Evolutionary conservation across 2,797 vertebrate species (phyloP).

Genomic region (Rallus crepitans): DNA sequence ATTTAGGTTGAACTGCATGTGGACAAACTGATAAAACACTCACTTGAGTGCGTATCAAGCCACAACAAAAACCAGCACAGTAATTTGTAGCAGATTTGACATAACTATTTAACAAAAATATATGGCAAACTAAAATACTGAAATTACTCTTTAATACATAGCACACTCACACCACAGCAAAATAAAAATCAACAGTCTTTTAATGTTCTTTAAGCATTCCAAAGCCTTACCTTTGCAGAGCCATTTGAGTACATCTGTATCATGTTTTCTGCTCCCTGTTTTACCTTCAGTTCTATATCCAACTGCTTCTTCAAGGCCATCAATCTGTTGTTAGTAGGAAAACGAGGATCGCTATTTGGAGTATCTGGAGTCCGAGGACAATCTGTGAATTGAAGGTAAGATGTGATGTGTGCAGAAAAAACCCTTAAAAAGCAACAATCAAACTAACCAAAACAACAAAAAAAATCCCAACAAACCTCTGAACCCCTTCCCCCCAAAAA

Average conservation of each 20-base stretch:
- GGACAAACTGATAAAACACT: conserved; percentile 8
- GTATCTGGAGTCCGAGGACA: conserved; percentile 94
- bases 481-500: accelerated
- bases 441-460: not conserved
- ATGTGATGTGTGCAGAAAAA: not conserved
- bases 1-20: conserved; percentile 24
- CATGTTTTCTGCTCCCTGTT: conserved; percentile 98
- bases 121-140: not conserved
- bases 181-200: not conserved
- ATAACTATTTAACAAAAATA: not conserved
- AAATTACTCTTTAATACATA: not conserved
- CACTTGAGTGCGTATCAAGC: not conserved
- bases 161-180: not conserved
- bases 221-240: conserved; percentile 89
- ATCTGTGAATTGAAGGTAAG: conserved; percentile 81
- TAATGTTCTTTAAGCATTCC: not conserved
- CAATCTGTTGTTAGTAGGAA: conserved; percentile 88
- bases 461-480: not conserved
- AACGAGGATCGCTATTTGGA: conserved; percentile 90
- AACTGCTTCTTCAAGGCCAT: conserved; percentile 94
- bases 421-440: no score
- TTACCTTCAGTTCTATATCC: conserved; percentile 97
- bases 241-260: conserved; percentile 98
- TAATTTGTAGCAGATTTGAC: not conserved
- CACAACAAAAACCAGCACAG: not conserved